Conservation (phyloP, 2,113 vertebrate genomes). For the Neofelis nebulosa region DNA sequence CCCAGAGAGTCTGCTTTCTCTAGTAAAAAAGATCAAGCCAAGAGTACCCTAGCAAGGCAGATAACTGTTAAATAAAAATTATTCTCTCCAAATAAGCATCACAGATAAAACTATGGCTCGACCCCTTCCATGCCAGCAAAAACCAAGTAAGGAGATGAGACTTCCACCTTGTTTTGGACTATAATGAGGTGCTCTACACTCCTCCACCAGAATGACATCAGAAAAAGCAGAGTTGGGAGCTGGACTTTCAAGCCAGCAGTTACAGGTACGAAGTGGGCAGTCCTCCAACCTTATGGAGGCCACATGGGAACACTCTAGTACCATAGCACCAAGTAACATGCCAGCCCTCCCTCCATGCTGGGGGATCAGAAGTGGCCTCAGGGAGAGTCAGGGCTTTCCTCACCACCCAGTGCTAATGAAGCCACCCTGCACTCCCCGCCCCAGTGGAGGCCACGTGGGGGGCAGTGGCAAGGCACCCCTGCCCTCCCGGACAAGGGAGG, state of each 20-base stretch:
- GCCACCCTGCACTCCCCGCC: fast-evolving
- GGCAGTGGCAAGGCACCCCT: not conserved
- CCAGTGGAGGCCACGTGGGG: not conserved
- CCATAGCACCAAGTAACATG: not conserved
- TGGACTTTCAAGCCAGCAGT: not conserved
- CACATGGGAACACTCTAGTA: not conserved
- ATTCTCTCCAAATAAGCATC: not conserved
- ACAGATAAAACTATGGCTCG: not conserved
- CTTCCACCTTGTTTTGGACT: not conserved
- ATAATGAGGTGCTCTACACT: fast-evolving
- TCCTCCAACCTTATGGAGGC: not conserved
- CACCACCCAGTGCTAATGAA: not conserved
- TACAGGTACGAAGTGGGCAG: fast-evolving
- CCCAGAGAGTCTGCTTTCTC: not conserved
- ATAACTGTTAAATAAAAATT: not conserved
- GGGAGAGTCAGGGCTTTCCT: not conserved
- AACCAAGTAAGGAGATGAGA: not conserved
- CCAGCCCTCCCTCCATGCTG: not conserved
- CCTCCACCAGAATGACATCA: not conserved
- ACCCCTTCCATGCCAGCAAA: not conserved
- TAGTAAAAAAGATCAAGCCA: not conserved
- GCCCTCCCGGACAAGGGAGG: not conserved
- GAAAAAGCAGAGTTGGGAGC: not conserved
- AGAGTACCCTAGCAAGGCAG: not conserved
- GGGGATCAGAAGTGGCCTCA: not conserved